A percentile compares a stretch with the other conserved stretches of the same genome.
phyloP scores from a whole-genome alignment of 1,140 invertebrate genomes.

The Steinernema khuongi region DNA sequence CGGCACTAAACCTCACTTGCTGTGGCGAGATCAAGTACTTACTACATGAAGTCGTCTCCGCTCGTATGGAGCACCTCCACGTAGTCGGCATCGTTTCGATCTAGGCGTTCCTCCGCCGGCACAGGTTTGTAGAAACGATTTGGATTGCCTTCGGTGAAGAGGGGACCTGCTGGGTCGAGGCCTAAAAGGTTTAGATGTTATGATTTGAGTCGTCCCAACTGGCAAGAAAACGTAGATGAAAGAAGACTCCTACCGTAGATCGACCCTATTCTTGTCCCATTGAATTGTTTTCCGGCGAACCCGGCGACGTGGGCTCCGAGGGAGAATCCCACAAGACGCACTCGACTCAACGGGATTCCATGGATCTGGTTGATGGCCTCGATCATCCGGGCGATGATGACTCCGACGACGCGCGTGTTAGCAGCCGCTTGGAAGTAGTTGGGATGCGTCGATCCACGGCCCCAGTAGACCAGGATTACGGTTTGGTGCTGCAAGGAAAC shows the following conservation, averaged over 20 bases:
- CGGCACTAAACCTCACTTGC: background rate
- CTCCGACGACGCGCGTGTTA: constrained; percentile 3
- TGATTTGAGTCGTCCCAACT: background rate
- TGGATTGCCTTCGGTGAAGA: constrained; percentile 11
- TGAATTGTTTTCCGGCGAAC: constrained; percentile 1
- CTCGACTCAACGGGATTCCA: background rate
- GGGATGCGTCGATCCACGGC: background rate
- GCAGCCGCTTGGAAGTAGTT: constrained; percentile 4
- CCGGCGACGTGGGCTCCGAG: background rate
- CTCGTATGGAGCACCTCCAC: constrained; percentile 1
- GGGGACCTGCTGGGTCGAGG: background rate
- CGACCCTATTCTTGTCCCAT: background rate
- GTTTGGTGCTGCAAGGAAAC: background rate
- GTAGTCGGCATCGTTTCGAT: background rate
- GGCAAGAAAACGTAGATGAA: no score
- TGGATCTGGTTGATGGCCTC: background rate
- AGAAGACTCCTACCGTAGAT: constrained; percentile 7
- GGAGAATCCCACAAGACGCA: background rate
- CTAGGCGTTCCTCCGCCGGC: background rate
- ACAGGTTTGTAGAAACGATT: constrained; percentile 4
- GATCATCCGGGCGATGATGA: background rate
- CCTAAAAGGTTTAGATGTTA: background rate
- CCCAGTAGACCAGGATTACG: background rate
- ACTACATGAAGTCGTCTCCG: constrained; percentile 3
- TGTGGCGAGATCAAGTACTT: background rate